phyloP scores from a whole-genome alignment of 2,113 vertebrate species.

The Alectura lathami region DNA sequence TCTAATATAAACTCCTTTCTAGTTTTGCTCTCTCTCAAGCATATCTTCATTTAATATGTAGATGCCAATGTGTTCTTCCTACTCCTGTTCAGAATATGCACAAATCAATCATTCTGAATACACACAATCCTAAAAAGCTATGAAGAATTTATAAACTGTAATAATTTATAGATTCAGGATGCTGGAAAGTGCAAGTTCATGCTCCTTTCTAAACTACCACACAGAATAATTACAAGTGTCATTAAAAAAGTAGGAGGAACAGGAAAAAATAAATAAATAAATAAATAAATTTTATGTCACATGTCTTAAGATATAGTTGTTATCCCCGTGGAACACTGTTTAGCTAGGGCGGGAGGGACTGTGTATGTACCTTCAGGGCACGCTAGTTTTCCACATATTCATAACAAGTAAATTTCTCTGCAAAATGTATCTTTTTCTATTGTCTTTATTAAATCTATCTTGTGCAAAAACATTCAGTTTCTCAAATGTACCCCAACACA shows the following conservation, averaged over 20 bases:
- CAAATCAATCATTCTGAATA: neutral
- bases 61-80: constrained; percentile 1
- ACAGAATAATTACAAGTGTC: neutral
- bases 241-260: neutral
- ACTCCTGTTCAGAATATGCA: neutral
- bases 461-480: neutral
- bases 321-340: neutral
- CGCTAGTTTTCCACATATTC: neutral
- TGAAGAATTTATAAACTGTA: neutral
- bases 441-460: neutral
- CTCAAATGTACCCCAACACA: neutral
- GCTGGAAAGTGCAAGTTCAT: constrained; percentile 15
- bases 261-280: neutral
- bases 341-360: fast-evolving
- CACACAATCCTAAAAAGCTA: neutral
- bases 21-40: neutral
- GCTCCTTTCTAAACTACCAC: constrained; percentile 20
- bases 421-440: neutral
- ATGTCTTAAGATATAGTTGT: neutral
- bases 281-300: neutral
- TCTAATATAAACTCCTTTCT: neutral
- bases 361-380: neutral
- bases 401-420: neutral
- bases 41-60: neutral
- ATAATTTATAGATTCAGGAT: constrained; percentile 1